Conservation (phyloP, 2,113 vertebrate genomes). For the Ptyas mucosa region DNA sequence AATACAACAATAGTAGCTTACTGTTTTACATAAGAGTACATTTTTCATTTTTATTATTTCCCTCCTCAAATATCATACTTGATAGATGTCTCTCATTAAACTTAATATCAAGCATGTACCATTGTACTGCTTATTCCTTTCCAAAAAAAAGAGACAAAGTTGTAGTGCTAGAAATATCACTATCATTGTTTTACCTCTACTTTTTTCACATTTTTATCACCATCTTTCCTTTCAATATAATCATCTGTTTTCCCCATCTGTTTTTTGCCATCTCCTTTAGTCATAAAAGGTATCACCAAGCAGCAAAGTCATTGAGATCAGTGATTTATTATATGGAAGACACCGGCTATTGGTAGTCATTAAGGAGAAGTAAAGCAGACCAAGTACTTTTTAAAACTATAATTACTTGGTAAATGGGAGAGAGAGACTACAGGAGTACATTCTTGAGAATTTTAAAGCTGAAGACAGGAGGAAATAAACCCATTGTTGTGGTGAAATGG, state of each 20-base stretch:
- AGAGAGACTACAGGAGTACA: background rate
- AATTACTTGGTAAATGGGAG: slow-evolving; percentile 26
- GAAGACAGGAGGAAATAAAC: background rate
- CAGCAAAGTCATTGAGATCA: background rate
- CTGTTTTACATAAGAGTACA: background rate
- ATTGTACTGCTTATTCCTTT: background rate
- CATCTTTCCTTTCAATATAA: background rate
- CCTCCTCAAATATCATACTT: background rate
- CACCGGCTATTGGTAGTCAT: background rate
- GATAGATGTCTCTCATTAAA: background rate
- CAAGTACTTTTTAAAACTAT: slow-evolving; percentile 6
- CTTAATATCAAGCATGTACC: background rate
- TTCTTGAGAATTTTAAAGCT: slow-evolving; percentile 12
- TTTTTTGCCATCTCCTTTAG: background rate
- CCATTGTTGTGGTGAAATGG: background rate
- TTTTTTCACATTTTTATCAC: background rate
- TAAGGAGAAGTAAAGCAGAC: slow-evolving; percentile 20
- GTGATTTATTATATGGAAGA: slow-evolving; percentile 27
- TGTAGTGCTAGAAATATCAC: background rate
- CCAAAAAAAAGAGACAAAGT: background rate
- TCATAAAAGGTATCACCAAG: slow-evolving; percentile 5
- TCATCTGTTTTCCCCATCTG: background rate
- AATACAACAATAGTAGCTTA: background rate
- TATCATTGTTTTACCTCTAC: background rate
- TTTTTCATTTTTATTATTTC: background rate